These are phyloP conservation scores for Sminthurides bifidus DNA, from an alignment of 1,140 invertebrate genomes.

Conservation along the genomic window DNA sequence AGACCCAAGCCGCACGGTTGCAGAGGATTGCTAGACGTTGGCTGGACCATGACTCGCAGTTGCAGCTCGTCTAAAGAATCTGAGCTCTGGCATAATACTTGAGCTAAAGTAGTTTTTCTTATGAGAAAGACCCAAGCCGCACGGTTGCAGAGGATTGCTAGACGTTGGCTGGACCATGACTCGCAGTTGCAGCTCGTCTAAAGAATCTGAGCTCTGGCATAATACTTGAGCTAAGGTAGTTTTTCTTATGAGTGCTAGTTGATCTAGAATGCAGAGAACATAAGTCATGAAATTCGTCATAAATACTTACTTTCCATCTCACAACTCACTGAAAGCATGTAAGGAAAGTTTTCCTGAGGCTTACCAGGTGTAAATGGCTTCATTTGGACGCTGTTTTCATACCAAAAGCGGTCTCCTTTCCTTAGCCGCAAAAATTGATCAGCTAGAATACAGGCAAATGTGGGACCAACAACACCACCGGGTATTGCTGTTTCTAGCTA, in stretches of 20 bases:
- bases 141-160: neutral
- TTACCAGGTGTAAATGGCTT: slow-evolving; percentile 55
- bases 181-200: slow-evolving; percentile 58
- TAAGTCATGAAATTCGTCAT: slow-evolving; percentile 7
- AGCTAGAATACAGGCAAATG: slow-evolving; percentile 69
- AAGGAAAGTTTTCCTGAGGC: neutral
- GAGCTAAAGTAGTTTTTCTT: slow-evolving; percentile 65
- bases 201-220: slow-evolving; percentile 72
- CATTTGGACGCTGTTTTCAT: slow-evolving; percentile 54
- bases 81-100: slow-evolving; percentile 80
- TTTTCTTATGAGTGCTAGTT: slow-evolving; percentile 74
- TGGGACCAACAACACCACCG: slow-evolving; percentile 63
- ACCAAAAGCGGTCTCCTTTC: slow-evolving; percentile 73
- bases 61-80: slow-evolving; percentile 62
- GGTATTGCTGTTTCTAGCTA: slow-evolving; percentile 61
- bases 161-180: slow-evolving; percentile 50
- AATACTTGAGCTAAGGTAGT: slow-evolving; percentile 69
- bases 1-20: too few species aligned
- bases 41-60: slow-evolving; percentile 56
- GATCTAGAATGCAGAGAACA: slow-evolving; percentile 48
- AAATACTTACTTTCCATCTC: neutral
- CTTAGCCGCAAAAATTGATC: slow-evolving; percentile 72
- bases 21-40: neutral
- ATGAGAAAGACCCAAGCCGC: too few species aligned
- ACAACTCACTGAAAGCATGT: slow-evolving; percentile 1